Evolutionary conservation across 2,888 invertebrate genomes (phyloP).

Genomic region (Cheilosia impressa): DNA sequence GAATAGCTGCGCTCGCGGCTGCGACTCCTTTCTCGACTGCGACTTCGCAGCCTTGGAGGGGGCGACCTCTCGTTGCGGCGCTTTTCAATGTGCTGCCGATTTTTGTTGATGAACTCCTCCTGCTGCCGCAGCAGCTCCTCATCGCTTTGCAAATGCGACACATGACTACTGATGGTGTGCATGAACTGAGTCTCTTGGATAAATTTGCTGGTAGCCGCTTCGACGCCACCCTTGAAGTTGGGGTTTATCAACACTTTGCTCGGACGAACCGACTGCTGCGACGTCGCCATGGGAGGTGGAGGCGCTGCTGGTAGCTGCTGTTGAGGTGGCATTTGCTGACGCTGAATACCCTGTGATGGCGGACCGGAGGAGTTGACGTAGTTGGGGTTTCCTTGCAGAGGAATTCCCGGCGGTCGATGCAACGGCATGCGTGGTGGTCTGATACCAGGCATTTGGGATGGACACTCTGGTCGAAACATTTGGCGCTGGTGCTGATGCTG

Average conservation of each 20-base stretch:
- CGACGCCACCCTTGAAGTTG: constrained; percentile 84
- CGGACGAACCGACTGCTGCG: constrained; percentile 76
- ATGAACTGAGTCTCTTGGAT: constrained; percentile 83
- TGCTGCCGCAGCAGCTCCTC: constrained; percentile 83
- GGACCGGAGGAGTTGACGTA: constrained; percentile 78
- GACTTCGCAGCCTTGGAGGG: constrained; percentile 78
- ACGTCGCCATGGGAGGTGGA: constrained; percentile 63
- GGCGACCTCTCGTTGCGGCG: constrained; percentile 82
- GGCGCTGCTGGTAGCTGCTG: constrained; percentile 64
- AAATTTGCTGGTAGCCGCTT: constrained; percentile 83
- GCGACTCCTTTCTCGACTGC: constrained; percentile 79
- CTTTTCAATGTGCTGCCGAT: constrained; percentile 83
- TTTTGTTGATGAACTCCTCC: constrained; percentile 84
- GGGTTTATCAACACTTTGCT: constrained; percentile 83
- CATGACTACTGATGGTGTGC: constrained; percentile 80
- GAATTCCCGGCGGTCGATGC: constrained; percentile 84
- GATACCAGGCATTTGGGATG: constrained; percentile 77
- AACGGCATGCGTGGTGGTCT: constrained; percentile 84
- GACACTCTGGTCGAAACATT: constrained; percentile 77
- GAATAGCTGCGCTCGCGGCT: constrained; percentile 83
- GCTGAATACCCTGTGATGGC: constrained; percentile 76
- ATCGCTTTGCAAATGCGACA: constrained; percentile 80
- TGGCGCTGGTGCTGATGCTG: constrained; percentile 76
- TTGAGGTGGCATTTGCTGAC: constrained; percentile 68
- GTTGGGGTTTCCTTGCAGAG: constrained; percentile 74